Evolutionary conservation across 64 coral and sea anemone species (phyloP), one percentile per base, ranked within the genome.

Genomic region (Porites lutea): DNA sequence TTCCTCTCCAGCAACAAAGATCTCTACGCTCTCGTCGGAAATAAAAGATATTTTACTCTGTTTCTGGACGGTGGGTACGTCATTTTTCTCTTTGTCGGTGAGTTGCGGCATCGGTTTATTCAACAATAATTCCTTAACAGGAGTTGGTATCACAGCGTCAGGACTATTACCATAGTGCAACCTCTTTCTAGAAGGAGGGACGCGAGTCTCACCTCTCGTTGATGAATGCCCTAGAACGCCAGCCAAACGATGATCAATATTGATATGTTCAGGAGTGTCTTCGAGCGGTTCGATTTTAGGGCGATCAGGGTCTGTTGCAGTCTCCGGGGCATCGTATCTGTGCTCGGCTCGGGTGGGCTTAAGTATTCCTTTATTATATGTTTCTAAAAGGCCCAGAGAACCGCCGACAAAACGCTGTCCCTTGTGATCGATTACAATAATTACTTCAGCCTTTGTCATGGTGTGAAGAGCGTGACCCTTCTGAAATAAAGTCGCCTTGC

Each of bases 221-320:
- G 71, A 73, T 48, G 2, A 45, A 73, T 73, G 71, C 71, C 86
- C 86, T 16, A 88, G 50, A 48, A 88, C 86, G 21, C n/a, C 50
- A 51, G 86, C 86, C 68, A 88, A 61, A 20, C 57, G 65, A 45
- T 71, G 13, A 73, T 73, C 66, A 14, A 74, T 18, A 14, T 74
- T 60, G 20, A 88, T n/a, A 54, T 74, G 73, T 72, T 88, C 66
- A 13, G 86, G 86, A 51, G 68, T 88, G 37, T 88, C 49, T n/a
- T 88, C 86, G 61, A 88, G 68, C 16, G 86, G 86, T 71, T 44
- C 43, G 19, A 88, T 44, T 73, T 44, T 4, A 73, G 71, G 37
- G 47, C 37, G 45, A 73, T 73, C 13, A 73, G 71, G 14, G 37
- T 73, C 71, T 44, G 71, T 44, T 11, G 71, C 44, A 27, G 71